phyloP scores from a whole-genome alignment of 2,797 vertebrate genomes.

The Premnoplex brunnescens region DNA sequence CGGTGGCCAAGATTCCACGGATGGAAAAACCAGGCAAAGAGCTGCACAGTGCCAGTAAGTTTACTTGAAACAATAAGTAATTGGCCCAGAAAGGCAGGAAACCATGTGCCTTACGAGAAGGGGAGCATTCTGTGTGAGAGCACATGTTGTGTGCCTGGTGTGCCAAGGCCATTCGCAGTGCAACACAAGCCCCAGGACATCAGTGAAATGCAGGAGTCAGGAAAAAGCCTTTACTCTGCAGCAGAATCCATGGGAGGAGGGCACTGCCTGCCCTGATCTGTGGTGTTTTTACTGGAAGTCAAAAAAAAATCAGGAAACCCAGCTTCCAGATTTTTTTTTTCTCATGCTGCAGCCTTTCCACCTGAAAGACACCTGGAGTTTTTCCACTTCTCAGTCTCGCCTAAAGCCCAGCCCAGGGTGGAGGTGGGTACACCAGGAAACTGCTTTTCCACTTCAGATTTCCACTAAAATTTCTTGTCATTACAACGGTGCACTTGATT shows the following conservation, averaged over 20 bases:
- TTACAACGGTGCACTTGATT: background rate
- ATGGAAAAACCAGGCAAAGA: background rate
- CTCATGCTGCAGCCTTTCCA: background rate
- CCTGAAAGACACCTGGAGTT: background rate
- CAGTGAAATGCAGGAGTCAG: background rate
- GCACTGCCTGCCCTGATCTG: background rate
- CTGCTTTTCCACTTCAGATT: constrained; percentile 3
- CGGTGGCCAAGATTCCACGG: background rate
- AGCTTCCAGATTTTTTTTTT: background rate
- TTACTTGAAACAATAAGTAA: background rate
- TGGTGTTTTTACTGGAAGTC: background rate
- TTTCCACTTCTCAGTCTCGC: background rate
- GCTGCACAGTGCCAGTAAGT: background rate
- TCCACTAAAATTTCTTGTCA: background rate
- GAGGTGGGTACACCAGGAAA: background rate
- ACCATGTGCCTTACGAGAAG: background rate
- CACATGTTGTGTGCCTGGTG: background rate
- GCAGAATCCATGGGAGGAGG: background rate
- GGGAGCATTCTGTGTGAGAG: background rate
- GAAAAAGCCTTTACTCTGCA: background rate
- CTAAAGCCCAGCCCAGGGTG: rapidly evolving
- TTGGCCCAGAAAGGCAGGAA: constrained; percentile 29
- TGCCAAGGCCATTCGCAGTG: background rate
- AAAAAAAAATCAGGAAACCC: background rate
- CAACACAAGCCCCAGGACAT: background rate